These are phyloP conservation scores for Elmis aenea DNA, from an alignment of 2,888 invertebrate species.

Conservation along the genomic window DNA sequence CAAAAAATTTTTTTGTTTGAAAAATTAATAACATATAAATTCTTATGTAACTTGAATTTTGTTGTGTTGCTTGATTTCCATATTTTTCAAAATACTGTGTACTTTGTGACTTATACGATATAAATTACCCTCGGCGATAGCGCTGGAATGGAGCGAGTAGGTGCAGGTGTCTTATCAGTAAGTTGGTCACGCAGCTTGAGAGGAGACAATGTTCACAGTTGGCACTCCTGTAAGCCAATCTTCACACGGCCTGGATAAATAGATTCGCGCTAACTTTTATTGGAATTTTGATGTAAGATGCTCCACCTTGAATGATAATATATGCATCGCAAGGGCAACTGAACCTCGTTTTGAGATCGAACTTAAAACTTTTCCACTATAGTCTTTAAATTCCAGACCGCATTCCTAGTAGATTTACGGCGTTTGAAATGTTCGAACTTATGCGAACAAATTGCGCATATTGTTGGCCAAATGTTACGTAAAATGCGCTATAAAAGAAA, in stretches of 20 bases:
- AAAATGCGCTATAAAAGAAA: conserved; percentile 3
- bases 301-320: conserved; percentile 4
- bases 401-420: conserved; percentile 3
- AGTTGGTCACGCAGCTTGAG: conserved; percentile 16
- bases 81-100: no score
- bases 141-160: no score
- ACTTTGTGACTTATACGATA: no score
- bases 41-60: no score
- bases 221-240: conserved; percentile 15
- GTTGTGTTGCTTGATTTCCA: no score
- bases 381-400: no score
- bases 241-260: conserved; percentile 16
- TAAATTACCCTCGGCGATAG: no score
- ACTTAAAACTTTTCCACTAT: no score
- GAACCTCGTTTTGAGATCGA: neutral
- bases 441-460: conserved; percentile 5
- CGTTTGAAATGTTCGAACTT: conserved; percentile 4
- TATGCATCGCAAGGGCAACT: conserved; percentile 8
- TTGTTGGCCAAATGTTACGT: conserved; percentile 2
- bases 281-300: conserved; percentile 21
- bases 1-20: no score
- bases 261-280: conserved; percentile 21
- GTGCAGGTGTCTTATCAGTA: conserved; percentile 15
- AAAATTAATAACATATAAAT: no score
- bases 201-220: conserved; percentile 18